phyloP scores from a whole-genome alignment of 2,888 invertebrate species.

The Drosophila mimetica region DNA sequence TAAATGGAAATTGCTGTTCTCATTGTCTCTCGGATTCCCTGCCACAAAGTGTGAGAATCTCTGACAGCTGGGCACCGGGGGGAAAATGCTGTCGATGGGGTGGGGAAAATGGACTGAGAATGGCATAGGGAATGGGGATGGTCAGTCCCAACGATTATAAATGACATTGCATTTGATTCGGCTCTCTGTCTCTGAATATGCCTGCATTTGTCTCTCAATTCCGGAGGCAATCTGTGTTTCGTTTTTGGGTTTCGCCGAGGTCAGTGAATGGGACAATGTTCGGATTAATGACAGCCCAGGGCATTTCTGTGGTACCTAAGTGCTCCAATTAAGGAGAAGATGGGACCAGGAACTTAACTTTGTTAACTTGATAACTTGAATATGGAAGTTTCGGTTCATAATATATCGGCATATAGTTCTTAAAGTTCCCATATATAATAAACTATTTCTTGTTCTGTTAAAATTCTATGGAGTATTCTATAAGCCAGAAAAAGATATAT shows the following conservation, averaged over 20 bases:
- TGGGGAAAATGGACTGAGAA: not conserved
- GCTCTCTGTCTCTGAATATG: slow-evolving; percentile 57
- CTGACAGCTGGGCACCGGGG: slow-evolving; percentile 36
- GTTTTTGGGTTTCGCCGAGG: slow-evolving; percentile 30
- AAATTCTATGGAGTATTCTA: too few relatives aligned
- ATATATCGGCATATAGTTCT: too few relatives aligned
- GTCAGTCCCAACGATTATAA: slow-evolving; percentile 74
- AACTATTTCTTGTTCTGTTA: too few relatives aligned
- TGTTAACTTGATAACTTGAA: too few relatives aligned
- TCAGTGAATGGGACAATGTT: slow-evolving; percentile 18
- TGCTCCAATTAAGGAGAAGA: slow-evolving; percentile 2
- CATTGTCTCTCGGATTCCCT: slow-evolving; percentile 33
- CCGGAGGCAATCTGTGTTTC: slow-evolving; percentile 51
- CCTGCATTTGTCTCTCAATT: slow-evolving; percentile 58
- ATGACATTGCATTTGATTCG: slow-evolving; percentile 71
- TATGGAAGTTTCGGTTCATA: too few relatives aligned
- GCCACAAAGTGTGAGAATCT: slow-evolving; percentile 43
- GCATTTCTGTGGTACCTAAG: slow-evolving; percentile 1
- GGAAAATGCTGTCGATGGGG: slow-evolving; percentile 12
- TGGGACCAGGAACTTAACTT: too few relatives aligned
- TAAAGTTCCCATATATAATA: too few relatives aligned
- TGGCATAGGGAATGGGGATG: slow-evolving; percentile 21
- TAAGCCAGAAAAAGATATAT: too few relatives aligned
- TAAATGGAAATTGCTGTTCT: slow-evolving; percentile 64
- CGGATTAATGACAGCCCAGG: slow-evolving; percentile 17